Evolutionary conservation across 2,113 vertebrate genomes (phyloP).

Genomic region (Halcyon malimbica): DNA sequence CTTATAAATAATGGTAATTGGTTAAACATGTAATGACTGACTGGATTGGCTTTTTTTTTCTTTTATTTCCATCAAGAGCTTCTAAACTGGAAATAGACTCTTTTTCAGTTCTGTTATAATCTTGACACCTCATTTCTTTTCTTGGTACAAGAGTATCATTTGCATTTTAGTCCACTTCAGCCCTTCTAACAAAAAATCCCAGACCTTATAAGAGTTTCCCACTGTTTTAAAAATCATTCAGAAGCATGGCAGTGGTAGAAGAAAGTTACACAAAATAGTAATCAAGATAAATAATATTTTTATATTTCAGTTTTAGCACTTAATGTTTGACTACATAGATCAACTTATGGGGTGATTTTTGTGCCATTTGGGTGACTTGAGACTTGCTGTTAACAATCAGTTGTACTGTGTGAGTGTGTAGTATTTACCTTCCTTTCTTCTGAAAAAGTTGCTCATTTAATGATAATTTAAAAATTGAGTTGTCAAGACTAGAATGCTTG

Average conservation of each 20-base stretch:
- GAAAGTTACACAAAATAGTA: neutral
- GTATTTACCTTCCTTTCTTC: neutral
- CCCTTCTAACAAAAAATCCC: neutral
- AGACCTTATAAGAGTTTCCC: neutral
- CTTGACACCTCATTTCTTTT: neutral
- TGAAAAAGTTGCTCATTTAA: neutral
- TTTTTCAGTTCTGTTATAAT: neutral
- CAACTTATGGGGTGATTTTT: neutral
- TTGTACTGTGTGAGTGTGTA: rapidly evolving
- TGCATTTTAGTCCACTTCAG: neutral
- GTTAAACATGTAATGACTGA: neutral
- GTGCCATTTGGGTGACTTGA: neutral
- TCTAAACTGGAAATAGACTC: neutral
- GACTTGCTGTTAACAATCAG: neutral
- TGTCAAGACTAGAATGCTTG: neutral
- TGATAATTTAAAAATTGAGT: neutral
- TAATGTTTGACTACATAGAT: neutral
- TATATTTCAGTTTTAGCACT: neutral
- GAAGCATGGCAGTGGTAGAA: neutral
- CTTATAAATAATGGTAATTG: neutral
- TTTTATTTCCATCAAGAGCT: neutral
- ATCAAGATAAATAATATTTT: neutral
- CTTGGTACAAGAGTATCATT: neutral
- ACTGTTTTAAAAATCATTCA: neutral
- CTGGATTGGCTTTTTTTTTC: neutral